These are phyloP conservation scores for Catocala fraxini DNA, from an alignment of 2,888 invertebrate species.

Conservation along the genomic window DNA sequence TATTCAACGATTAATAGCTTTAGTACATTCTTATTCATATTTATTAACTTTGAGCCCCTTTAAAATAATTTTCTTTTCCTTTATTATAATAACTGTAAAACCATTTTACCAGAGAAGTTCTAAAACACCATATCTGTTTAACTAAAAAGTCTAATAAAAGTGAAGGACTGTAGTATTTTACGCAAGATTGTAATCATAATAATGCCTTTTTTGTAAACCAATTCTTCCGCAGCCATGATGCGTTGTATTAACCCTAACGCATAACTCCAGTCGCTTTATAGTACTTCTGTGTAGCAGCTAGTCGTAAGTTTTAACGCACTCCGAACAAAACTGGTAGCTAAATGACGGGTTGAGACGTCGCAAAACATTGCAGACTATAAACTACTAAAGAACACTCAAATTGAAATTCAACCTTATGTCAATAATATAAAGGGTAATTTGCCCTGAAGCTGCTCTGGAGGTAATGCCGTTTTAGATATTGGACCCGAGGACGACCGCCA, in stretches of 20 bases:
- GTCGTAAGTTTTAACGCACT: slow-evolving; percentile 63
- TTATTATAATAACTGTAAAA: too few relatives aligned
- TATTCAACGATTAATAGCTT: too few relatives aligned
- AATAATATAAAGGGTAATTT: slow-evolving; percentile 38
- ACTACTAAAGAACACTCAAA: slow-evolving; percentile 43
- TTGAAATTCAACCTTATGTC: slow-evolving; percentile 38
- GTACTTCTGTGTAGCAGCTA: slow-evolving; percentile 44
- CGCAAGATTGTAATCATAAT: slow-evolving; percentile 19
- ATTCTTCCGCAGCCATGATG: slow-evolving; percentile 23
- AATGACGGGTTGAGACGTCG: slow-evolving; percentile 61
- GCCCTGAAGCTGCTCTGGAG: slow-evolving; percentile 21
- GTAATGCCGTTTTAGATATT: slow-evolving; percentile 43
- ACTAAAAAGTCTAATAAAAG: neutral
- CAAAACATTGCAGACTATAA: slow-evolving; percentile 63
- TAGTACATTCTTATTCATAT: too few relatives aligned
- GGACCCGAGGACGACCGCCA: slow-evolving; percentile 54
- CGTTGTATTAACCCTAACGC: slow-evolving; percentile 25
- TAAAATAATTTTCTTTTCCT: too few relatives aligned
- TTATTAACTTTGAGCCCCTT: too few relatives aligned
- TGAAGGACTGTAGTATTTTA: slow-evolving; percentile 15
- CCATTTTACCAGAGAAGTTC: too few relatives aligned
- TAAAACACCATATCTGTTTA: neutral
- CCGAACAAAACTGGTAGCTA: slow-evolving; percentile 64
- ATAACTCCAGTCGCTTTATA: slow-evolving; percentile 47
- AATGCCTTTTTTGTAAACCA: slow-evolving; percentile 25